A percentile compares a stretch with the other conserved stretches of the same genome.
Conservation (phyloP, 1,140 invertebrate genomes). For the Drosophila bocqueti region DNA sequence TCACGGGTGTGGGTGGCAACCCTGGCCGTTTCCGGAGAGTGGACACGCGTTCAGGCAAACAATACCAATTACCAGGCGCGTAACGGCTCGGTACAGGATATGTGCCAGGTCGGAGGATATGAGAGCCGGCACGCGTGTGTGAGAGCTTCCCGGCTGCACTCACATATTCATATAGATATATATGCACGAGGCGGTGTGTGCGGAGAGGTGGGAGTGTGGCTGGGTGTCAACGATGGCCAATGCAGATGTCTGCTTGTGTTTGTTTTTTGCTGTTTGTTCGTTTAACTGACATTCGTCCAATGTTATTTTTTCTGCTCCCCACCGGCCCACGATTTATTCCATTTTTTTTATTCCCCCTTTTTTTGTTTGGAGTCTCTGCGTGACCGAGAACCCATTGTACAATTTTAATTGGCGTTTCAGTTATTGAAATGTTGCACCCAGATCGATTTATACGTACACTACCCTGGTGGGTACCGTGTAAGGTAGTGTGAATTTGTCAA, state of each 20-base stretch:
- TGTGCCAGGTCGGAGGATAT: slow-evolving; percentile 59
- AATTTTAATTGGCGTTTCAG: slow-evolving; percentile 81
- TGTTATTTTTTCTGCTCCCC: slow-evolving; percentile 35
- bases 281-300: slow-evolving; percentile 75
- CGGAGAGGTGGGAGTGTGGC: slow-evolving; percentile 4
- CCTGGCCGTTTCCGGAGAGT: slow-evolving; percentile 46
- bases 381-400: slow-evolving; percentile 71
- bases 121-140: slow-evolving; percentile 34
- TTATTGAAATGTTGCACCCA: slow-evolving; percentile 79
- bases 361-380: slow-evolving; percentile 48
- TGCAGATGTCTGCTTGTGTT: slow-evolving; percentile 60
- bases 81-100: slow-evolving; percentile 61
- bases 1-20: slow-evolving; percentile 40
- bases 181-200: slow-evolving; percentile 11
- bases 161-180: slow-evolving; percentile 53
- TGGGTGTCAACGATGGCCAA: slow-evolving; percentile 51
- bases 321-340: background rate
- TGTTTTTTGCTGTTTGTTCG: slow-evolving; percentile 77
- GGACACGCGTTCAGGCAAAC: slow-evolving; percentile 78
- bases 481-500: background rate
- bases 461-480: background rate
- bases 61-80: slow-evolving; percentile 77
- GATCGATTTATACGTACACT: slow-evolving; percentile 40
- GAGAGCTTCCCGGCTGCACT: slow-evolving; percentile 50
- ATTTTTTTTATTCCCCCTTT: background rate